phyloP scores from a whole-genome alignment of 37 sponge, comb jelly and placozoan species.

The Aphrocallistes beatrix region DNA sequence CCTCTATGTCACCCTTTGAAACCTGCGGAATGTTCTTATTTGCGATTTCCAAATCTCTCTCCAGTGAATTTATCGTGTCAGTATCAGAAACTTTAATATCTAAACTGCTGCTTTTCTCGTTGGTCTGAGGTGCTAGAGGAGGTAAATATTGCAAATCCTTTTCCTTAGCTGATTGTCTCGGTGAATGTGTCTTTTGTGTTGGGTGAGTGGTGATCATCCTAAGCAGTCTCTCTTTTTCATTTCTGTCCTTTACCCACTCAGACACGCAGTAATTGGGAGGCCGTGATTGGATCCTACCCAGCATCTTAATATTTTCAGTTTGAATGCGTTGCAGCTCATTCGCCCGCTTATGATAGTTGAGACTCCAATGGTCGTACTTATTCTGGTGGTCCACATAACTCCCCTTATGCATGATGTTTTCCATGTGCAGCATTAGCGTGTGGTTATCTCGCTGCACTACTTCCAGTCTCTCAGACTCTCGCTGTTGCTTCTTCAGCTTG shows the following conservation, averaged over 20 bases:
- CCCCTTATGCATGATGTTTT: constrained; percentile 37
- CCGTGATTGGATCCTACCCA: background rate
- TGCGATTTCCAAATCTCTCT: background rate
- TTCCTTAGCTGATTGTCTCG: too few species aligned
- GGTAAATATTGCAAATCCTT: too few species aligned
- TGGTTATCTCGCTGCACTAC: constrained; percentile 57
- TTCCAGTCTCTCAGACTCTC: constrained; percentile 39
- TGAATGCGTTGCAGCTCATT: background rate
- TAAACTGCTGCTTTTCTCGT: background rate
- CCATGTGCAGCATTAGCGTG: constrained; percentile 49
- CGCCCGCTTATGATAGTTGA: background rate
- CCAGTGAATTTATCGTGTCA: background rate
- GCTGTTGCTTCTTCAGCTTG: constrained; percentile 69
- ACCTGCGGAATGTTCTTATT: background rate
- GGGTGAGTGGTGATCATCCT: constrained; percentile 2
- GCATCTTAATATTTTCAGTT: background rate
- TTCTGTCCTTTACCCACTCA: background rate
- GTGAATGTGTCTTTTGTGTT: too few species aligned
- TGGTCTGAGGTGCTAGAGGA: too few species aligned
- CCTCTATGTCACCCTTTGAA: background rate
- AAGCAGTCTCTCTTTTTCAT: background rate
- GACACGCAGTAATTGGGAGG: background rate
- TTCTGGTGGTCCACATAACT: constrained; percentile 33
- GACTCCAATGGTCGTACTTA: constrained; percentile 34
- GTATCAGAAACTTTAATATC: background rate